Evolutionary conservation across 2,113 vertebrate genomes (phyloP).

Genomic region (Boulengeromyrus knoepffleri): DNA sequence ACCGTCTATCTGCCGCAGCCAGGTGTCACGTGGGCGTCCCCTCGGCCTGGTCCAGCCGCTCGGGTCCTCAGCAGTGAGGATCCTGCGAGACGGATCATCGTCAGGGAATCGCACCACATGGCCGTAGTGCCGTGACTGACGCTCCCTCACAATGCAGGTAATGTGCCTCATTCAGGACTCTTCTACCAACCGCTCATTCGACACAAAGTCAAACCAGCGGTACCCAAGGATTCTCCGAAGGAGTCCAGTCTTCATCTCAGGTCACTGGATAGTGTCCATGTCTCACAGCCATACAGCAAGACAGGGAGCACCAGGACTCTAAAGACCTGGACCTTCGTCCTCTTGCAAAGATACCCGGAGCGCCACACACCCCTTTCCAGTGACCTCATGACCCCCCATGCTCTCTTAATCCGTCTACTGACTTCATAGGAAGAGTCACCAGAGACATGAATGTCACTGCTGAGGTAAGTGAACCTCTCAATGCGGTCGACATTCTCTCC

Average conservation of each 20-base stretch:
- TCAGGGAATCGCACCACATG: too few species aligned
- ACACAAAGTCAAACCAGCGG: too few species aligned
- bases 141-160: too few species aligned
- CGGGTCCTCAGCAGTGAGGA: neutral
- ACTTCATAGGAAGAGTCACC: neutral
- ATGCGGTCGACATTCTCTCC: neutral
- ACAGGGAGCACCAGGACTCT: neutral
- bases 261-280: too few species aligned
- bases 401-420: neutral
- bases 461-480: neutral
- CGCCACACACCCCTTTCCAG: neutral
- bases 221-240: neutral
- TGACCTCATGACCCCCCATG: neutral
- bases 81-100: too few species aligned
- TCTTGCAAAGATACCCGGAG: neutral
- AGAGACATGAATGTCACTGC: neutral
- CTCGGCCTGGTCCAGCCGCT: neutral
- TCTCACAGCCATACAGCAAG: neutral
- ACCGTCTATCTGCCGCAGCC: neutral
- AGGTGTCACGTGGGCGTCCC: neutral
- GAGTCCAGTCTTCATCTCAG: neutral
- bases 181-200: too few species aligned
- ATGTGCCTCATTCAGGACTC: too few species aligned
- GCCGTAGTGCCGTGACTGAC: too few species aligned
- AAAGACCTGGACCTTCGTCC: neutral